Base-by-base conservation (phyloP, 2,888 invertebrate genomes). In the Pogonocherus hispidulus region DNA sequence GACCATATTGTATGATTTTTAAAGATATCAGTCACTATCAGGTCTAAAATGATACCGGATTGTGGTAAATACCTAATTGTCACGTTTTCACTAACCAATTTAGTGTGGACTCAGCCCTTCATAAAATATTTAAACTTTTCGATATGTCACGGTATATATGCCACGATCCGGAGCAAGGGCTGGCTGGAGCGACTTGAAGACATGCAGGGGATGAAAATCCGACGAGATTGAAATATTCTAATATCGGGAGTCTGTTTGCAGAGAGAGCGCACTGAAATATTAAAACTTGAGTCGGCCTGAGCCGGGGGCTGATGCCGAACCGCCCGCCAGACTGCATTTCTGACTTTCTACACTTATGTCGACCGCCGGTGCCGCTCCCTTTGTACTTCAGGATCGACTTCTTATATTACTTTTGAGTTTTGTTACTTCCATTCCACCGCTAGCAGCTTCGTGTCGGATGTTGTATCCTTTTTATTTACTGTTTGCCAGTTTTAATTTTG, bases 141-240 rank as follows among this genome's bases (percentile, higher is more conserved):
- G 62, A 37, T 47, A 49, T 32, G 27, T 51, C 49, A 22, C n/a
- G 22, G 18, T 20, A 62, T 41, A 62, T 49, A 62, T 37, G 62
- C 20, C 20, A 37, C 49, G 35, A 62, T 62, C 35, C 51, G 11
- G 62, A 14, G 62, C 18, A 59, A 49, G 18, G 35, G 35, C 32
- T 18, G 49, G 41, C 37, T 37, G 47, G 41, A 56, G 23, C 22
- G 66, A 60, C 44, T 44, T 35, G 19, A 57, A 59, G 66, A 60
- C 66, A 69, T 62, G 66, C 57, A 74, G 74, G 72, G 77, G 75
- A 75, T 73, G 75, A 82, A 41, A 83, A 84, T 83, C 84, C 82
- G 83, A 76, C 78, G 81, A 84, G 82, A 84, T 84, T 84, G 84
- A 81, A 84, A 84, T 84, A 84, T 84, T 84, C 83, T 84, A 84